Conservation (phyloP, 2,888 invertebrate species). For the Heteromurus nitidus region DNA sequence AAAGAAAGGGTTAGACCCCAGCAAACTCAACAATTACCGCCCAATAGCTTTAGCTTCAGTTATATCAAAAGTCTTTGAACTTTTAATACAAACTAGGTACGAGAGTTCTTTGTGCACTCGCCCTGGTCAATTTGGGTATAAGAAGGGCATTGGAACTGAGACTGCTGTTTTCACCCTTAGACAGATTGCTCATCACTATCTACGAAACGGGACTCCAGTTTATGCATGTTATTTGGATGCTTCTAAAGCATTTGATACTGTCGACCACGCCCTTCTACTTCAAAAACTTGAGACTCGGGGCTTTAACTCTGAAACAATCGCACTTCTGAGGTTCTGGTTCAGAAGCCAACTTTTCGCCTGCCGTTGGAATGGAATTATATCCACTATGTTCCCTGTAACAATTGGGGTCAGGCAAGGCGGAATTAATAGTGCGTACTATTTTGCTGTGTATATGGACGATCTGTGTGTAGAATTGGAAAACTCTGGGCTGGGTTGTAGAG, state of each 20-base stretch:
- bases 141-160: constrained; percentile 26
- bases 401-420: constrained; percentile 40
- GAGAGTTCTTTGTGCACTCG: neutral
- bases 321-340: constrained; percentile 14
- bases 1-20: constrained; percentile 6
- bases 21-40: neutral
- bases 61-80: constrained; percentile 11
- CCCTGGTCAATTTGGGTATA: constrained; percentile 31
- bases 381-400: constrained; percentile 5
- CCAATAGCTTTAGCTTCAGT: constrained; percentile 24
- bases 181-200: constrained; percentile 26
- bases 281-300: constrained; percentile 3
- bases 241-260: constrained; percentile 17
- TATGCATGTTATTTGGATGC: constrained; percentile 36
- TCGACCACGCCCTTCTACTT: constrained; percentile 6
- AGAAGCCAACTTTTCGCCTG: constrained; percentile 2
- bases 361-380: neutral
- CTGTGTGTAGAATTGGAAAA: neutral
- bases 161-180: constrained; percentile 26
- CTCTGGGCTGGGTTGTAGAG: constrained; percentile 2
- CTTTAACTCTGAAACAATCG: neutral
- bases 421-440: neutral
- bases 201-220: constrained; percentile 15
- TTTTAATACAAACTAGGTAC: neutral
- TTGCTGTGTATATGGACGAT: constrained; percentile 22